These are phyloP conservation scores for Lasioglossum oenotherae DNA, from an alignment of 2,888 invertebrate genomes.

Conservation along the genomic window DNA sequence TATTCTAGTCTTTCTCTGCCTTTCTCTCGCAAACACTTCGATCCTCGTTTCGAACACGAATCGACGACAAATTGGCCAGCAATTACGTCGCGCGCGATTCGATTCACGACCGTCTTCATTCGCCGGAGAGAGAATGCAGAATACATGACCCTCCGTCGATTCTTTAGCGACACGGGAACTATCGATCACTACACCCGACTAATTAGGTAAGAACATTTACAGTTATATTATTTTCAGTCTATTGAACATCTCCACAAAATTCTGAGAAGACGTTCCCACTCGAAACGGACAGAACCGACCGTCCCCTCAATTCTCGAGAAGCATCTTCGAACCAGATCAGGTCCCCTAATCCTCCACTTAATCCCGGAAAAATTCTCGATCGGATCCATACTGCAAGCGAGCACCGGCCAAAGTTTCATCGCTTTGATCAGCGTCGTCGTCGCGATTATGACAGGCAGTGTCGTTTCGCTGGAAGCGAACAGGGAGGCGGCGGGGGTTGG, in stretches of 20 bases:
- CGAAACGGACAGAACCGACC: no score
- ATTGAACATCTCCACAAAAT: no score
- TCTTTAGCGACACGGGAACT: neutral
- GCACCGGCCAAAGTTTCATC: no score
- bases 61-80: neutral
- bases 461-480: slow-evolving; percentile 21
- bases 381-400: no score
- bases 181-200: neutral
- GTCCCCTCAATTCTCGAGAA: no score
- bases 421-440: neutral
- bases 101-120: neutral
- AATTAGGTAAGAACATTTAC: neutral
- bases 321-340: no score
- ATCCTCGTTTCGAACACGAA: neutral
- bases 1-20: neutral
- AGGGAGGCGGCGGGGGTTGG: no score
- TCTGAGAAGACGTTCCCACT: no score
- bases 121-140: neutral
- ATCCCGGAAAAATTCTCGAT: neutral
- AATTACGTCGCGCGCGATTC: neutral
- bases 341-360: no score
- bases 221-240: no score
- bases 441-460: neutral
- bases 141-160: neutral
- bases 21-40: neutral